Evolutionary conservation across 2,797 vertebrate species (phyloP).

Genomic region (Kryptopterus vitreolus): DNA sequence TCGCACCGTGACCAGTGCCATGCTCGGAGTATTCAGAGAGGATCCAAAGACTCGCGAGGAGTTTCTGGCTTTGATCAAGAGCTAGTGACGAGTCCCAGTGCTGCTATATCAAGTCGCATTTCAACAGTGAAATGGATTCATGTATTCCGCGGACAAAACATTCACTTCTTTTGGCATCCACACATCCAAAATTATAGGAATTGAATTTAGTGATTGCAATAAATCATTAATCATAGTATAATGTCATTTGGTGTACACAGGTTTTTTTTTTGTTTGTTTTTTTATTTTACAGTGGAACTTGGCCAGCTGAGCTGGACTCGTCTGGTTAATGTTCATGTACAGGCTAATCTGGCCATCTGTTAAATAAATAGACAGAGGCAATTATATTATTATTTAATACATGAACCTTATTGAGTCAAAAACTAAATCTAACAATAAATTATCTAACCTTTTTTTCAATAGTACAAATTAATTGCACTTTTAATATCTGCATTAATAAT

Average conservation of each 20-base stretch:
- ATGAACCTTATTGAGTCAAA: too few species aligned
- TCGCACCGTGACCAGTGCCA: conserved; percentile 75
- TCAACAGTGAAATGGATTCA: neutral
- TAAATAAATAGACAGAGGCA: neutral
- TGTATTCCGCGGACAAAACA: neutral
- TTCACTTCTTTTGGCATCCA: neutral
- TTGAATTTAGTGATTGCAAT: too few species aligned
- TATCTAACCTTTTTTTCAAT: too few species aligned
- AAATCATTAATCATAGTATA: neutral
- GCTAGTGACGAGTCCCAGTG: conserved; percentile 42
- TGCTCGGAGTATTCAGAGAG: conserved; percentile 77
- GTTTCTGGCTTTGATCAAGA: conserved; percentile 73
- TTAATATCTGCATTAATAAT: too few species aligned
- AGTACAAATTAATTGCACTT: too few species aligned
- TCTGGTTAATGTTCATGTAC: neutral
- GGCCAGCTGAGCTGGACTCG: neutral
- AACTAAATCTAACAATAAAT: too few species aligned
- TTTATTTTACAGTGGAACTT: neutral
- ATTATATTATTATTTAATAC: too few species aligned
- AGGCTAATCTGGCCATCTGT: neutral
- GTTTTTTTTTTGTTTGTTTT: too few species aligned
- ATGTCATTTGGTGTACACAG: neutral
- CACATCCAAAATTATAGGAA: neutral
- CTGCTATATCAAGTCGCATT: neutral
- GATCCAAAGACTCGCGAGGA: conserved; percentile 81